Conservation (phyloP, 2,888 invertebrate genomes). For the Euphydryas editha region DNA sequence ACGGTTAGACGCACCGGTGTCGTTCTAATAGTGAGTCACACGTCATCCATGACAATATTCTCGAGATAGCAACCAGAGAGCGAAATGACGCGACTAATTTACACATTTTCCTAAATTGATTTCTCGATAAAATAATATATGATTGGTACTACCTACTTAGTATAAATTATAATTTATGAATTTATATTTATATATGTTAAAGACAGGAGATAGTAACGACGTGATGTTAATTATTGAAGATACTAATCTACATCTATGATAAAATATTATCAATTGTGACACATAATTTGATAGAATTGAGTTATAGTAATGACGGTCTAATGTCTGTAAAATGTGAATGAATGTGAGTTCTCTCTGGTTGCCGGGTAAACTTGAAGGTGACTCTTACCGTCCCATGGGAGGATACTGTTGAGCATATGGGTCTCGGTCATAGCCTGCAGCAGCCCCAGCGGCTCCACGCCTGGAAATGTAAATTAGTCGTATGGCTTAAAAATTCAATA, state of each 20-base stretch:
- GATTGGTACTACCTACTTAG: neutral
- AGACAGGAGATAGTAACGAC: neutral
- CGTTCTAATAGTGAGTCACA: conserved; percentile 6
- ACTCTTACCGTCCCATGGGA: conserved; percentile 78
- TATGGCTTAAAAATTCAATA: neutral
- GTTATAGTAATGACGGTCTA: conserved; percentile 10
- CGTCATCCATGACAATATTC: neutral
- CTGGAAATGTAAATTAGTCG: conserved; percentile 54
- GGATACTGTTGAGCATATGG: conserved; percentile 78
- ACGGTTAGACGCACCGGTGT: neutral
- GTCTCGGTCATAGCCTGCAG: conserved; percentile 76
- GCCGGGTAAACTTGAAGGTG: conserved; percentile 25
- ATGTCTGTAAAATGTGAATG: conserved; percentile 13
- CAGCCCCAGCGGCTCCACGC: conserved; percentile 69
- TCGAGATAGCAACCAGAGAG: conserved; percentile 34
- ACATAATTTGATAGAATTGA: conserved; percentile 9
- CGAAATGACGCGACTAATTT: neutral
- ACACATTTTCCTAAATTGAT: neutral
- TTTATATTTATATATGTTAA: neutral
- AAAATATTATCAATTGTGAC: conserved; percentile 16
- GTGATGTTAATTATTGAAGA: neutral
- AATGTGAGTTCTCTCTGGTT: conserved; percentile 39
- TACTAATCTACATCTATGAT: conserved; percentile 13
- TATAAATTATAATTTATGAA: conserved; percentile 1
- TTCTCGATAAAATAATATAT: neutral